These are phyloP conservation scores for Aphaenogaster ashmeadi DNA, from an alignment of 1,140 invertebrate species.

Conservation along the genomic window DNA sequence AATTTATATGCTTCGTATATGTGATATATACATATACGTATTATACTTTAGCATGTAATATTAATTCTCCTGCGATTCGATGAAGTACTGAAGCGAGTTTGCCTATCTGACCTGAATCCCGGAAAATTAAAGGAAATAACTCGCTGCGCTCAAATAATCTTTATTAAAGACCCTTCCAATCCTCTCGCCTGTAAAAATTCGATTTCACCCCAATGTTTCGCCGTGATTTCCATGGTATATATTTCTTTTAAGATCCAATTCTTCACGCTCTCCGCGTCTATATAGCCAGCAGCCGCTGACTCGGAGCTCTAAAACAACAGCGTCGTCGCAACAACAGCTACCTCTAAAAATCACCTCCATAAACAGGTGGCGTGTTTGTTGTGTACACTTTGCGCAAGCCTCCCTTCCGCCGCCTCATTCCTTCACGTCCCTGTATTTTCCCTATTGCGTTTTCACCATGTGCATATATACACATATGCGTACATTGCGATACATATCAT, in stretches of 20 bases:
- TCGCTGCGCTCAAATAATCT: not conserved
- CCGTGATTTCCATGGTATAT: slow-evolving; percentile 36
- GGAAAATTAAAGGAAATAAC: slow-evolving; percentile 17
- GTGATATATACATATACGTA: too few species aligned
- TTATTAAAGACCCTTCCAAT: not conserved
- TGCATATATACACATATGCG: slow-evolving; percentile 20
- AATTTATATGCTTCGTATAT: not conserved
- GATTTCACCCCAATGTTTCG: slow-evolving; percentile 34
- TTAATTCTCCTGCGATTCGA: not conserved
- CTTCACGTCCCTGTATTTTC: slow-evolving; percentile 16
- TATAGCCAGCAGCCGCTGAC: slow-evolving; percentile 42
- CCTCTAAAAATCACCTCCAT: slow-evolving; percentile 65
- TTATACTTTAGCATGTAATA: not conserved
- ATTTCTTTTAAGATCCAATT: slow-evolving; percentile 51
- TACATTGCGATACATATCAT: slow-evolving; percentile 11
- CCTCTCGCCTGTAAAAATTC: slow-evolving; percentile 11
- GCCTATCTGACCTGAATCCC: not conserved
- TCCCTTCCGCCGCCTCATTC: not conserved
- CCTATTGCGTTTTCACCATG: slow-evolving; percentile 34
- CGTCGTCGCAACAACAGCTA: slow-evolving; percentile 42
- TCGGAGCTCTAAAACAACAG: slow-evolving; percentile 50
- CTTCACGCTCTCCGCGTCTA: slow-evolving; percentile 34
- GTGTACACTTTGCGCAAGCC: slow-evolving; percentile 54
- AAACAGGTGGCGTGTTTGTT: slow-evolving; percentile 65
- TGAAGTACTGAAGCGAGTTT: not conserved